Conservation (phyloP, 1,140 invertebrate species). For the Phortica variegata region DNA sequence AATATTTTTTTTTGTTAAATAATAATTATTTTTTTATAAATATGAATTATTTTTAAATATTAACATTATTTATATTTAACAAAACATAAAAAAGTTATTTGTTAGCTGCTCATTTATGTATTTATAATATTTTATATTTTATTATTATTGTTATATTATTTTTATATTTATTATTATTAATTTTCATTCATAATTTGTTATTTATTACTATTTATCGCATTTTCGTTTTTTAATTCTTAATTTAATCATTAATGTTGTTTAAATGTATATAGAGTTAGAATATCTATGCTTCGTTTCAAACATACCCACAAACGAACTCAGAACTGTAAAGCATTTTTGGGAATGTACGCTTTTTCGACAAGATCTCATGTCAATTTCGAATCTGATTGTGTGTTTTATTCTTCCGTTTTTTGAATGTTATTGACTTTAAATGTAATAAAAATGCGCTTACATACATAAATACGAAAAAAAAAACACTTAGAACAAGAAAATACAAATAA, state of each 20-base stretch:
- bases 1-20: too few relatives aligned
- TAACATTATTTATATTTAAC: too few relatives aligned
- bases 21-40: too few relatives aligned
- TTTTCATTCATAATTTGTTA: background rate
- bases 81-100: too few relatives aligned
- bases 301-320: constrained; percentile 9
- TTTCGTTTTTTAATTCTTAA: background rate
- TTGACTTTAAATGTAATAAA: background rate
- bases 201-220: background rate
- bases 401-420: background rate
- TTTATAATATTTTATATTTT: too few relatives aligned
- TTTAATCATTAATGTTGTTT: constrained; percentile 1
- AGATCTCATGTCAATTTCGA: constrained; percentile 44
- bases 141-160: too few relatives aligned
- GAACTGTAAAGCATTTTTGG: too few relatives aligned
- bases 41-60: too few relatives aligned
- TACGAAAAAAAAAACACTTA: constrained; percentile 1
- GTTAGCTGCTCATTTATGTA: too few relatives aligned
- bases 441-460: background rate
- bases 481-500: background rate
- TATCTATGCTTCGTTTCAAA: background rate
- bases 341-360: constrained; percentile 1
- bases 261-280: constrained; percentile 4
- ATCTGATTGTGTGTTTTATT: background rate
- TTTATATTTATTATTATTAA: background rate